Base-by-base conservation (phyloP, 2,797 vertebrate species). In the Champsocephalus esox region DNA sequence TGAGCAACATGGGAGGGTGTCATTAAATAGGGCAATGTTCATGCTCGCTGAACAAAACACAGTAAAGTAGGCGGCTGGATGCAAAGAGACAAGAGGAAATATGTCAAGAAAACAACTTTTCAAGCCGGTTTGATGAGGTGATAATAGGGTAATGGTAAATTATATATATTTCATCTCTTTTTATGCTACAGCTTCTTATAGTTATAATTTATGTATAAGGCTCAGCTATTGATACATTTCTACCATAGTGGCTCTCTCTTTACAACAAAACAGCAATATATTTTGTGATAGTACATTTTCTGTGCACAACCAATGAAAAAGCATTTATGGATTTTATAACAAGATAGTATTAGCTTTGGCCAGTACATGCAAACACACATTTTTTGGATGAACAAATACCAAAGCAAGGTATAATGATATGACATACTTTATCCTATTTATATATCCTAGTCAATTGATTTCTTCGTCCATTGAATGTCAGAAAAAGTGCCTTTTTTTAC, bases 21-120 rank as follows among this genome's bases (percentile, higher is more conserved):
- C 77, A 63, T 82, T 93, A 94, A 91, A 92, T 93, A 81, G 94
- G 88, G 66, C 93, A 84, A 92, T 92, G 85, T 94, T 94, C 89
- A 94, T 91, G 92, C 91, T 85, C 11, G 54, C 82, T 93, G 93
- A 89, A 48, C 89, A 88, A 90, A 88, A 91, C 72, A 75, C 81
- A 85, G 80, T 80, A 87, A 78, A 85, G 80, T 77, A 51, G 34
- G 79, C 13, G 34, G 65, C 72, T 52, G 66, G 58, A 93, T 81
- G 80, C 78, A 85, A 83, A 77, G 66, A 85, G 88, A 92, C 87
- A 85, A 66, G 66, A 79, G 65, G 66, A 85, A 90, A 92, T 84
- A 86, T 90, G 91, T 80, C 71, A 76, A 45, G 49, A 79, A 75
- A 87, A 86, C 52, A 84, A 87, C 64, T 88, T 73, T 75, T 75